Base-by-base conservation (phyloP, 2,113 vertebrate species). In the Percopsis transmontana region DNA sequence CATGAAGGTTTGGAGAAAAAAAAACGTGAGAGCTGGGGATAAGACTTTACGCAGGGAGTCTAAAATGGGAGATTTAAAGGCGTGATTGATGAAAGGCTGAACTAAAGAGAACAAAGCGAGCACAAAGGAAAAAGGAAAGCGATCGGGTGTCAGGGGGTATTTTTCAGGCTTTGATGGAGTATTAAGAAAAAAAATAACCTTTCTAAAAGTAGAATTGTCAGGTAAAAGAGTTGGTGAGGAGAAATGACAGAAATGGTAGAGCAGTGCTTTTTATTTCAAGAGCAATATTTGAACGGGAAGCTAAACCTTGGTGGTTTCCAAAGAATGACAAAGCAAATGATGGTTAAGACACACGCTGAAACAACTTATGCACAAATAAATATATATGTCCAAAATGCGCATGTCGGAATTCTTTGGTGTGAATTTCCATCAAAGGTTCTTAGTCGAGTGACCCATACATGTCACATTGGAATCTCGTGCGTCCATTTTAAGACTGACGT, bases 391-490 rank as follows among this genome's bases (percentile, higher is more conserved):
- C 27, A 54, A n/a, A 53, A 56, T 13, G 47, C 38, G 41, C 11
- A 18, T 58, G 24, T 47, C 13, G 19, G 16, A 44, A 27, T 12
- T 12, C 63, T 55, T 67, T 20, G 12, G 62, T 39, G 40, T 24
- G 27, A 55, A 55, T 18, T 41, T 62, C 23, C 39, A 12, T 58
- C 23, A 50, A 55, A 41, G 63, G 13, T 11, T 51, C 24, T 61
- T 13, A 78, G 54, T 59, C 45, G 9, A 66, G 57, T 9, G 53
- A 74, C 21, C 41, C 23, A 66, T 6, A 59, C 52, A 10, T 76
- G 82, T 81, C 87, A 88, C 80, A 82, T 1, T 78, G 80, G 85
- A 70, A 86, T 88, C 56, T 62, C 21, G 40, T n/a, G 66, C 55
- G 66, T 55, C 71, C 74, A 76, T 80, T 84, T 73, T 82, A 44